These are phyloP conservation scores for Mycetomoellerius zeteki DNA, from an alignment of 1,140 invertebrate genomes.

Conservation along the genomic window DNA sequence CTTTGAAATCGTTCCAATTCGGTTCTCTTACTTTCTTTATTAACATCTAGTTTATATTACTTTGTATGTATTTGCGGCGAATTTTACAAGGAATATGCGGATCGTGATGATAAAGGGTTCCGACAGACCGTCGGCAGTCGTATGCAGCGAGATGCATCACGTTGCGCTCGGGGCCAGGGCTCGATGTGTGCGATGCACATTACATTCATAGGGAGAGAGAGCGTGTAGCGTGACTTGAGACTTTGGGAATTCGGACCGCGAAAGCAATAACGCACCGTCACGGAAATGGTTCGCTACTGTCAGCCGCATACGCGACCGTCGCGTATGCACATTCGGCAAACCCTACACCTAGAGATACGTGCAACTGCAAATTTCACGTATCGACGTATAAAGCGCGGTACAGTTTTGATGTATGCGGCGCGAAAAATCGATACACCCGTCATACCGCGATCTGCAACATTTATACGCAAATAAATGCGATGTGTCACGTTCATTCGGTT, in stretches of 20 bases:
- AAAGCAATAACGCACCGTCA: constrained; percentile 64
- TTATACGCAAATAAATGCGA: constrained; percentile 50
- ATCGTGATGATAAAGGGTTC: constrained; percentile 20
- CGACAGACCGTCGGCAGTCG: constrained; percentile 27
- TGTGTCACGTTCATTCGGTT: constrained; percentile 15
- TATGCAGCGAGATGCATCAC: constrained; percentile 47
- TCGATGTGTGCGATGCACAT: constrained; percentile 41
- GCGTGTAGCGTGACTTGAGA: constrained; percentile 65
- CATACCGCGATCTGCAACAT: constrained; percentile 31
- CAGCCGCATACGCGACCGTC: constrained; percentile 34
- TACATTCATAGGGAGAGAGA: constrained; percentile 54
- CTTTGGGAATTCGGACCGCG: constrained; percentile 65
- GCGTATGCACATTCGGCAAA: constrained; percentile 36
- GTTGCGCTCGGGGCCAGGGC: constrained; percentile 24
- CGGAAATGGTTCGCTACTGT: constrained; percentile 57
- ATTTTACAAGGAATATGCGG: constrained; percentile 17
- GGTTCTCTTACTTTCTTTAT: background rate
- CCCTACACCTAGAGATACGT: constrained; percentile 21
- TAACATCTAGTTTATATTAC: background rate
- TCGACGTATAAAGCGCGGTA: constrained; percentile 20
- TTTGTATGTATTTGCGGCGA: background rate
- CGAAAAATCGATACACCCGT: constrained; percentile 55
- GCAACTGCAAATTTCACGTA: constrained; percentile 51
- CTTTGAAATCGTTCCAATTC: background rate
- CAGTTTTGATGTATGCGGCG: constrained; percentile 52